phyloP scores from a whole-genome alignment of 2,888 invertebrate genomes.

The Latheticus oryzae region DNA sequence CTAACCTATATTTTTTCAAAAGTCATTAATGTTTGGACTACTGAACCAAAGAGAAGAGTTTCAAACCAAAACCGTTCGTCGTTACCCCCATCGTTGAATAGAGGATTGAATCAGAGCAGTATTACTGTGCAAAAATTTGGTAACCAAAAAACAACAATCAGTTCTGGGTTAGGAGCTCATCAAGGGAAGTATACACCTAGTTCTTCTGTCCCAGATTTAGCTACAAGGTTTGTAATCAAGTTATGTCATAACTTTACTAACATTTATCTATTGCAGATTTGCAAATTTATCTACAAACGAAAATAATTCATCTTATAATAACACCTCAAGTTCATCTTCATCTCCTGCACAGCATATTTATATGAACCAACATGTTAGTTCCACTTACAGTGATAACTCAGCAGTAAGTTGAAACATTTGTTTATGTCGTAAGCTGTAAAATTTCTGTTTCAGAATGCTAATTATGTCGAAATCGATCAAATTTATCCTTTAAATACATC shows the following conservation, averaged over 20 bases:
- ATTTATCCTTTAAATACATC: constrained; percentile 67
- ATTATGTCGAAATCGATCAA: constrained; percentile 71
- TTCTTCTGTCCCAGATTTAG: constrained; percentile 72
- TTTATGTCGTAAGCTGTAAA: not conserved
- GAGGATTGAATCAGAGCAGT: constrained; percentile 49
- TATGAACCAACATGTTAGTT: constrained; percentile 70
- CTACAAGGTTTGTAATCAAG: constrained; percentile 66
- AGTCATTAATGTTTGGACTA: constrained; percentile 92
- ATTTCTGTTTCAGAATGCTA: constrained; percentile 56
- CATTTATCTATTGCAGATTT: constrained; percentile 67
- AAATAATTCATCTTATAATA: constrained; percentile 51
- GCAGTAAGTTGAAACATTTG: constrained; percentile 61
- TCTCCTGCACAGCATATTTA: constrained; percentile 68
- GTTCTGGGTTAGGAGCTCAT: constrained; percentile 79
- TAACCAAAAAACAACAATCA: constrained; percentile 75
- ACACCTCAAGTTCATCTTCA: constrained; percentile 64
- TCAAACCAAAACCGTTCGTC: constrained; percentile 66
- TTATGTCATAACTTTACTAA: not conserved
- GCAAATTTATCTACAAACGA: constrained; percentile 72
- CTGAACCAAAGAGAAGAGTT: constrained; percentile 74
- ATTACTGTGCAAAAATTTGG: constrained; percentile 76
- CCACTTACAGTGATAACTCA: constrained; percentile 69
- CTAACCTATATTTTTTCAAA: constrained; percentile 31
- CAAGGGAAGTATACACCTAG: constrained; percentile 86
- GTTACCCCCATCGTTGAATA: constrained; percentile 57